A percentile compares a stretch with the other conserved stretches of the same genome.
Evolutionary conservation across 2,888 invertebrate genomes (phyloP).

Genomic region (Torymus texanus): DNA sequence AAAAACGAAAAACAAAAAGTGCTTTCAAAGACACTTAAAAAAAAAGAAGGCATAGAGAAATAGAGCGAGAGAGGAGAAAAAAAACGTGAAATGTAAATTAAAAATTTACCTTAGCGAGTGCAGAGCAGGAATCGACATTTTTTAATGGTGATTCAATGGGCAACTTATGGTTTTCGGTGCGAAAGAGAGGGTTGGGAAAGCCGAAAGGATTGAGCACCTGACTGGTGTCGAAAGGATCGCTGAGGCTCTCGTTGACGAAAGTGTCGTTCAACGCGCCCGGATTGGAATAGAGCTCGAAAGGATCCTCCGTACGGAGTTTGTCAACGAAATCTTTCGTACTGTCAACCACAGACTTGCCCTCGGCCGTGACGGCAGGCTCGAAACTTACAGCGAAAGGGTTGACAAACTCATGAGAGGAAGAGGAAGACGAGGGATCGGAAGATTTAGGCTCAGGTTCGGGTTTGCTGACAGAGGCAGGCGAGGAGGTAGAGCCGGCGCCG

Average conservation of each 20-base stretch:
- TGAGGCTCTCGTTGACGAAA: constrained; percentile 11
- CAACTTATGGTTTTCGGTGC: constrained; percentile 60
- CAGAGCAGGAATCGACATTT: constrained; percentile 66
- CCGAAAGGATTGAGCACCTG: constrained; percentile 65
- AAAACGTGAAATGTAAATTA: constrained; percentile 59
- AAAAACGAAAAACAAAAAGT: constrained; percentile 42
- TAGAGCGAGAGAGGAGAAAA: background rate
- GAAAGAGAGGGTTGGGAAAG: constrained; percentile 63
- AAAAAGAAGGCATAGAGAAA: constrained; percentile 50
- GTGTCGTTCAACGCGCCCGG: constrained; percentile 55
- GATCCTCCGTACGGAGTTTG: constrained; percentile 54
- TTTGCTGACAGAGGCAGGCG: background rate
- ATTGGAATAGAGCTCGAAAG: constrained; percentile 55
- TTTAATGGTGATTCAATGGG: constrained; percentile 65
- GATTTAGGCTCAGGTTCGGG: background rate
- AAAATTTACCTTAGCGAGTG: constrained; percentile 70
- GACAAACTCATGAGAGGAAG: constrained; percentile 50
- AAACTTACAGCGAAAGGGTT: constrained; percentile 53
- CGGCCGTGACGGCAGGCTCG: too few relatives aligned
- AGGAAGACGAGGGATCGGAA: background rate
- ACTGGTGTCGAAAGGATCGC: constrained; percentile 71
- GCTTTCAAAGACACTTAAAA: constrained; percentile 12
- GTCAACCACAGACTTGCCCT: too few relatives aligned
- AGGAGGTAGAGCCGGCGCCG: background rate
- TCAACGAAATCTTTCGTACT: background rate